Evolutionary conservation across 2,797 vertebrate species (phyloP).

Genomic region (Phataginus tricuspis): DNA sequence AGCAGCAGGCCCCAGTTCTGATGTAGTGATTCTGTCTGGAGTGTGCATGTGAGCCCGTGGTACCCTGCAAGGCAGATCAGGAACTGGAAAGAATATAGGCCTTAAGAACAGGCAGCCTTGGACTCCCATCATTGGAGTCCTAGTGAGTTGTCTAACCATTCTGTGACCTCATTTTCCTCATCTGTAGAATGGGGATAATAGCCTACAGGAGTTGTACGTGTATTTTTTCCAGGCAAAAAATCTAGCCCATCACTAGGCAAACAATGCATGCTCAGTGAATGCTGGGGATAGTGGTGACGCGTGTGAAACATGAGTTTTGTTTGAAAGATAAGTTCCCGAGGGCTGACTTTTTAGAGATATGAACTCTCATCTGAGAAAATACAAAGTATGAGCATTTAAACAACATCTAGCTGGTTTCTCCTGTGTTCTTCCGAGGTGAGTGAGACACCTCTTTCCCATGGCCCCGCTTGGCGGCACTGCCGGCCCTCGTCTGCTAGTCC

Average conservation of each 20-base stretch:
- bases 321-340: not conserved
- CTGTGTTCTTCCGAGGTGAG: fast-evolving
- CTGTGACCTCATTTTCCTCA: not conserved
- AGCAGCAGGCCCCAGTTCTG: not conserved
- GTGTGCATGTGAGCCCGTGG: fast-evolving
- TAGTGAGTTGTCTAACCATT: not conserved
- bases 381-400: not conserved
- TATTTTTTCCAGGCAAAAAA: not conserved
- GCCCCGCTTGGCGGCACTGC: not conserved
- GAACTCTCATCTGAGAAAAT: not conserved
- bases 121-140: not conserved
- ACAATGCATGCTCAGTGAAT: not conserved
- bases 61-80: fast-evolving
- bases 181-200: not conserved
- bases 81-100: not conserved
- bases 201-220: not conserved
- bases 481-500: not conserved
- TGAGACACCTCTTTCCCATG: not conserved
- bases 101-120: not conserved
- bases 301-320: not conserved
- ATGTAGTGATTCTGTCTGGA: not conserved
- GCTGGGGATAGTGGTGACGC: too few relatives aligned
- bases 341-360: not conserved
- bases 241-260: not conserved
- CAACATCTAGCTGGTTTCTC: not conserved